phyloP scores from a whole-genome alignment of 2,797 vertebrate genomes.

The Pipistrellus nathusii region DNA sequence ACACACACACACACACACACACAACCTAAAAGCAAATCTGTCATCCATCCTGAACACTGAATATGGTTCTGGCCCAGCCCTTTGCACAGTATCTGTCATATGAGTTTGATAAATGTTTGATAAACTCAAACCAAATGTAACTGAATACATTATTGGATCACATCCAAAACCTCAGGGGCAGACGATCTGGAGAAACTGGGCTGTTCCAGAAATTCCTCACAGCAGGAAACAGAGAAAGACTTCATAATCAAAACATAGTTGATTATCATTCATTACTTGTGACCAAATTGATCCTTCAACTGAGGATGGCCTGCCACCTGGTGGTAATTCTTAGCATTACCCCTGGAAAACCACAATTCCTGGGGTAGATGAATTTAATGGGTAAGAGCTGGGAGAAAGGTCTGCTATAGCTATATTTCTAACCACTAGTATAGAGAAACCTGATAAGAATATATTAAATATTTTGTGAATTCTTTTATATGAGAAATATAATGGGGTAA shows the following conservation, averaged over 20 bases:
- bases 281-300: neutral
- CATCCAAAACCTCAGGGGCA: conserved; percentile 18
- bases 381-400: neutral
- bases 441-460: neutral
- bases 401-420: neutral
- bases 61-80: neutral
- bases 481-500: neutral
- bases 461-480: neutral
- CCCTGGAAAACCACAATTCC: neutral
- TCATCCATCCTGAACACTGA: neutral
- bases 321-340: conserved; percentile 73
- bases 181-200: conserved; percentile 51
- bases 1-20: neutral
- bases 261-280: neutral
- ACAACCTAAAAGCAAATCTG: neutral
- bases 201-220: conserved; percentile 53
- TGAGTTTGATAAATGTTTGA: conserved; percentile 45
- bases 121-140: conserved; percentile 35
- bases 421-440: neutral
- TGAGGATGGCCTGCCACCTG: conserved; percentile 78
- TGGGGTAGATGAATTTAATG: neutral
- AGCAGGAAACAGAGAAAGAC: conserved; percentile 44
- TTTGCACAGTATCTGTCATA: neutral
- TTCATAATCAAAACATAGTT: conserved; percentile 54
- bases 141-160: neutral